A percentile compares a stretch with the other conserved stretches of the same genome.
Evolutionary conservation across 2,797 vertebrate genomes (phyloP).

Genomic region (Leptatherina wallacei): DNA sequence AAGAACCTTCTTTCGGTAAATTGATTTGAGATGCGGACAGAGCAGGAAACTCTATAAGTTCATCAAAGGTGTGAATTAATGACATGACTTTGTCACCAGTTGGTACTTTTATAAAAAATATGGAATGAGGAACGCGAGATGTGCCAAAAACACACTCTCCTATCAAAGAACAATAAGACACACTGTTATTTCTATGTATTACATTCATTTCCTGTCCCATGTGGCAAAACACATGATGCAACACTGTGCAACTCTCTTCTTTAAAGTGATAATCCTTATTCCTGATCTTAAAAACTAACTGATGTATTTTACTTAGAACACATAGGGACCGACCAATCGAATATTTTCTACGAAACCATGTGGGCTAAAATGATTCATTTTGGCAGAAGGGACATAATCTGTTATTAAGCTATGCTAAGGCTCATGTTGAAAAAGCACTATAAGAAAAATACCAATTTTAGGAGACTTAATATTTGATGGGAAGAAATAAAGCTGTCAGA

Average conservation of each 20-base stretch:
- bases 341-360: conserved; percentile 8
- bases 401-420: conserved; percentile 13
- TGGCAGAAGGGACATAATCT: conserved; percentile 15
- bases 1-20: conserved; percentile 62
- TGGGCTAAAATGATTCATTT: conserved; percentile 14
- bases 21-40: conserved; percentile 56
- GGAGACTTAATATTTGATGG: conserved; percentile 42
- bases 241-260: conserved; percentile 47
- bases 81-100: conserved; percentile 54
- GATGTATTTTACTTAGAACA: conserved; percentile 35
- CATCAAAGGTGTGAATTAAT: conserved; percentile 39
- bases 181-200: conserved; percentile 44
- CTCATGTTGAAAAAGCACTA: conserved; percentile 30
- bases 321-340: conserved; percentile 20
- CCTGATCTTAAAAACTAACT: conserved; percentile 33
- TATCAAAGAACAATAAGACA: conserved; percentile 40
- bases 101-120: conserved; percentile 25
- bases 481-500: conserved; percentile 50
- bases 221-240: conserved; percentile 58
- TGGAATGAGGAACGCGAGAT: conserved; percentile 13
- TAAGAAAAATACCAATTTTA: conserved; percentile 37
- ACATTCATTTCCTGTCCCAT: conserved; percentile 46
- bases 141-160: conserved; percentile 39
- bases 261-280: conserved; percentile 50
- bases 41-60: conserved; percentile 44